Evolutionary conservation across 2,888 invertebrate species (phyloP).

Genomic region (Aphrophora alni): DNA sequence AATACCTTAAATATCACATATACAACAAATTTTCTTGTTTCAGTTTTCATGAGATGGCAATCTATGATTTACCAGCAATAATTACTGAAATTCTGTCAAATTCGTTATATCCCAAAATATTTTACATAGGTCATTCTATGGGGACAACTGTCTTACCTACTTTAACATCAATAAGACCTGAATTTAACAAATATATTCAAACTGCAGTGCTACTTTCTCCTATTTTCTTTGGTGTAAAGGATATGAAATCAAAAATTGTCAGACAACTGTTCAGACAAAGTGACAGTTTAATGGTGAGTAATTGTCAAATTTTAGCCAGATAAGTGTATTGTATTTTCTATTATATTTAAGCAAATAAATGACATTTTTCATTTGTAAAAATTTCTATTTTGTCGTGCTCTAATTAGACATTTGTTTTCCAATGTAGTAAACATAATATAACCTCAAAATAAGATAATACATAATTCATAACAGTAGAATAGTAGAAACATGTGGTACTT

Average conservation of each 20-base stretch:
- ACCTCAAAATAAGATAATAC: too few species aligned
- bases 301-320: too few species aligned
- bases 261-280: neutral
- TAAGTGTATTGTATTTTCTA: too few species aligned
- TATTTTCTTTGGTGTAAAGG: neutral
- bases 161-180: neutral
- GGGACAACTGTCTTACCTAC: neutral
- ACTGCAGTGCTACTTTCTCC: neutral
- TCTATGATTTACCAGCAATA: neutral
- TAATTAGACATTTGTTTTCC: too few species aligned
- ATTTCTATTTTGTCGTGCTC: too few species aligned
- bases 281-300: neutral
- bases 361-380: too few species aligned
- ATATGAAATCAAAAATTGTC: neutral
- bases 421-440: too few species aligned
- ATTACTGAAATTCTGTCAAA: neutral
- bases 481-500: too few species aligned
- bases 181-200: neutral
- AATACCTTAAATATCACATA: too few species aligned
- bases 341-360: too few species aligned
- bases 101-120: neutral
- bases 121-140: neutral
- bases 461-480: too few species aligned
- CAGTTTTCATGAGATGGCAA: neutral
- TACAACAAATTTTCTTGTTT: neutral